These are phyloP conservation scores for Cataglyphis livida DNA, from an alignment of 2,888 invertebrate species.

Conservation along the genomic window DNA sequence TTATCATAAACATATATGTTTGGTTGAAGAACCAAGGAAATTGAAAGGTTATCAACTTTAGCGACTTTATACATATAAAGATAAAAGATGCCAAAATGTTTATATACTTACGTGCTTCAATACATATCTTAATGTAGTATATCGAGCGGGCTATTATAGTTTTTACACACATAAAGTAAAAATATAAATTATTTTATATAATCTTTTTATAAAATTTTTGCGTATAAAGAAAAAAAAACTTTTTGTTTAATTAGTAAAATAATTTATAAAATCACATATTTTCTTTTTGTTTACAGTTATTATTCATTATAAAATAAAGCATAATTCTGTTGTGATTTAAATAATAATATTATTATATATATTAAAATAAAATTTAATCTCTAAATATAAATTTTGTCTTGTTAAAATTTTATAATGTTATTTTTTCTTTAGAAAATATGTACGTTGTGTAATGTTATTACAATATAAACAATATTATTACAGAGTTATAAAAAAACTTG, in stretches of 20 bases:
- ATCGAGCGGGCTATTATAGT: background rate
- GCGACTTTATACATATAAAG: background rate
- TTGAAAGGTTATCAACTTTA: slow-evolving; percentile 6
- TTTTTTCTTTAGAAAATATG: background rate
- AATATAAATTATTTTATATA: background rate
- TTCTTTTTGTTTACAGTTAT: background rate
- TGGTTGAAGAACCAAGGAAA: slow-evolving; percentile 3
- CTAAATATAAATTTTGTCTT: background rate
- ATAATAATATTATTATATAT: slow-evolving; percentile 4
- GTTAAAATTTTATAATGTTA: slow-evolving; percentile 6
- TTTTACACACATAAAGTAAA: background rate
- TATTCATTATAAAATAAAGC: background rate
- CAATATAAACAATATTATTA: background rate
- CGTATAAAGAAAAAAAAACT: background rate
- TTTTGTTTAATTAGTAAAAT: background rate
- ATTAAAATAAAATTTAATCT: background rate
- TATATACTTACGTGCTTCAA: background rate
- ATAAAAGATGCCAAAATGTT: slow-evolving; percentile 8
- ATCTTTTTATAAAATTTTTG: background rate
- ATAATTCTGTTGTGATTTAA: background rate
- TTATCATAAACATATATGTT: background rate
- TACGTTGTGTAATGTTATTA: background rate
- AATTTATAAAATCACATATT: background rate
- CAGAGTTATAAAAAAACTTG: background rate
- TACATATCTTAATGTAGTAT: background rate